Conservation (phyloP, 2,797 vertebrate species). For the Enoplosus armatus region DNA sequence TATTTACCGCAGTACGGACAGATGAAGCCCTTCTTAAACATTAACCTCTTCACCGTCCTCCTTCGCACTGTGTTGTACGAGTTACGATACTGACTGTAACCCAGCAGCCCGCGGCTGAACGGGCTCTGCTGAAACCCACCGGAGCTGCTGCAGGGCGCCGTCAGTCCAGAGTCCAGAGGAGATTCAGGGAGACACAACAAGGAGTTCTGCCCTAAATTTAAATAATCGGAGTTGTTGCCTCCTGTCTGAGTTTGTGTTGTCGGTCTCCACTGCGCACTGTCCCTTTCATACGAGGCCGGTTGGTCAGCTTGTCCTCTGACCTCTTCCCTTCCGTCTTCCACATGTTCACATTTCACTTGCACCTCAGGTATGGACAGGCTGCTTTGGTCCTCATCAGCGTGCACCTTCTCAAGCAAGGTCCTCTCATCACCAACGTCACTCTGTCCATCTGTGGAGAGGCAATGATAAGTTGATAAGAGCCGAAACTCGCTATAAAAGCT, state of each 20-base stretch:
- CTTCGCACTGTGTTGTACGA: constrained; percentile 52
- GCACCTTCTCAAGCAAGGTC: constrained; percentile 20
- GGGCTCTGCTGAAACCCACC: constrained; percentile 48
- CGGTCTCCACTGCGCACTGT: constrained; percentile 40
- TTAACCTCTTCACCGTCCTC: constrained; percentile 68
- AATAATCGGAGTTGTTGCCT: constrained; percentile 28
- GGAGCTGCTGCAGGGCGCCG: constrained; percentile 22
- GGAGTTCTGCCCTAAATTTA: constrained; percentile 38
- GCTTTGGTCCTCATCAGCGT: neutral
- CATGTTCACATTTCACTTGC: constrained; percentile 70
- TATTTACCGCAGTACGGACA: constrained; percentile 80
- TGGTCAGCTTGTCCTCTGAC: constrained; percentile 4
- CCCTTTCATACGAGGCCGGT: constrained; percentile 16
- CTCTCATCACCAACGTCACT: constrained; percentile 9
- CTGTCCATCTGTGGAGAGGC: constrained; percentile 54
- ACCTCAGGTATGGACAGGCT: constrained; percentile 35
- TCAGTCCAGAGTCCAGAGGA: neutral
- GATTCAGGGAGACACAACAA: constrained; percentile 38
- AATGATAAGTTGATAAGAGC: neutral
- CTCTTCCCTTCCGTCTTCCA: constrained; percentile 29
- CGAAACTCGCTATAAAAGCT: no score
- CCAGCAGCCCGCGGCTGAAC: constrained; percentile 52
- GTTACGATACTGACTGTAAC: constrained; percentile 53
- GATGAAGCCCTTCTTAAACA: constrained; percentile 75
- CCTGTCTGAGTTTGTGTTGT: neutral